phyloP scores from a whole-genome alignment of 1,140 invertebrate genomes.

The Gonatopus flavifemur region DNA sequence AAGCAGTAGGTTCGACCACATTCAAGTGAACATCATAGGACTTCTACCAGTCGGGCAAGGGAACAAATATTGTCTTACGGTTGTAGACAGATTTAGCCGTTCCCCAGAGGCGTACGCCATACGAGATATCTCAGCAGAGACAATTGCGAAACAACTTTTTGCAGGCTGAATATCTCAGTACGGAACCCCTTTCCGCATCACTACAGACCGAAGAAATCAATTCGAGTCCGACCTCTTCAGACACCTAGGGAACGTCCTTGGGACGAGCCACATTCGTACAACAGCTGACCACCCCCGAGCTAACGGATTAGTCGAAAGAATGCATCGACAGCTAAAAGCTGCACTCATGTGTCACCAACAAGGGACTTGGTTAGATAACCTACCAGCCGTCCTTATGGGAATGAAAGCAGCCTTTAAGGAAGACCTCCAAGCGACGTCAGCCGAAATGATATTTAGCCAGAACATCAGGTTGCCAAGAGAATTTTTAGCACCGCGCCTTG shows the following conservation, averaged over 20 bases:
- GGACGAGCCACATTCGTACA: constrained; percentile 4
- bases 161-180: not conserved
- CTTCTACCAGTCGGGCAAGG: constrained; percentile 42
- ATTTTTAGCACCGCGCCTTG: not conserved
- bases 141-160: not conserved
- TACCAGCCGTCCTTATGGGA: constrained; percentile 30
- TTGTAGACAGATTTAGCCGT: constrained; percentile 48
- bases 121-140: not conserved
- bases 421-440: not conserved
- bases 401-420: constrained; percentile 4
- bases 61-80: constrained; percentile 47
- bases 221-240: not conserved
- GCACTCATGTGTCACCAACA: not conserved
- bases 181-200: not conserved
- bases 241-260: constrained; percentile 31
- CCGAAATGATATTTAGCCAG: constrained; percentile 9
- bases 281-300: constrained; percentile 31
- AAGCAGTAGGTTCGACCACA: constrained; percentile 34
- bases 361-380: constrained; percentile 13
- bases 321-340: constrained; percentile 18
- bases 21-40: constrained; percentile 57
- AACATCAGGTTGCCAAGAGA: not conserved
- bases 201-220: not conserved
- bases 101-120: too few species aligned
- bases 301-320: constrained; percentile 38